Percentiles rank a stretch among this genome's conserved stretches.
These are phyloP conservation scores for Eonycteris spelaea DNA, from an alignment of 2,113 vertebrate genomes.

Conservation along the genomic window DNA sequence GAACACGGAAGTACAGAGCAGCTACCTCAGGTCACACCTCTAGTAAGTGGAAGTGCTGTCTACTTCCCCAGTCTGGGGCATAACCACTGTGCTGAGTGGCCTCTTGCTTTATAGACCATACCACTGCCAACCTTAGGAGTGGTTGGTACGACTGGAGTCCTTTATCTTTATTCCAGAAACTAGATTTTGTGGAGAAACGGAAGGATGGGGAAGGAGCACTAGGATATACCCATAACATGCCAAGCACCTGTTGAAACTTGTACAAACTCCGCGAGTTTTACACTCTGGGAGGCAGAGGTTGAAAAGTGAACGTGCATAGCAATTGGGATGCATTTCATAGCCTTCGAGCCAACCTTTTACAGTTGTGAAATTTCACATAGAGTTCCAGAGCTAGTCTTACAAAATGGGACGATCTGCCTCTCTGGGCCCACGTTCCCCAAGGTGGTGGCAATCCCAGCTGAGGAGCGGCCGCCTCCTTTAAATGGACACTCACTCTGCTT, in stretches of 20 bases:
- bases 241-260: background rate
- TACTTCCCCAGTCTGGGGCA: background rate
- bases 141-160: background rate
- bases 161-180: background rate
- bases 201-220: background rate
- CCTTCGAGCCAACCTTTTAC: background rate
- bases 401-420: background rate
- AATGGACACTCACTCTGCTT: too few relatives aligned
- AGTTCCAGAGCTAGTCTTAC: background rate
- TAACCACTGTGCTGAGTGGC: background rate
- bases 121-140: background rate
- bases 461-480: background rate
- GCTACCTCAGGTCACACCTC: background rate
- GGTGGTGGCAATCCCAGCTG: background rate
- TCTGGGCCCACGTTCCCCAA: background rate
- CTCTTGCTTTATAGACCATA: background rate
- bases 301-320: background rate
- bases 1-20: background rate
- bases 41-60: background rate
- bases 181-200: background rate
- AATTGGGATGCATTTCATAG: background rate
- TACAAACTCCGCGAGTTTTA: background rate
- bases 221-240: background rate
- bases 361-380: background rate
- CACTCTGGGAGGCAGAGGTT: background rate